These are phyloP conservation scores for Gasteruption jaculator DNA, from an alignment of 2,888 invertebrate genomes.

Conservation along the genomic window DNA sequence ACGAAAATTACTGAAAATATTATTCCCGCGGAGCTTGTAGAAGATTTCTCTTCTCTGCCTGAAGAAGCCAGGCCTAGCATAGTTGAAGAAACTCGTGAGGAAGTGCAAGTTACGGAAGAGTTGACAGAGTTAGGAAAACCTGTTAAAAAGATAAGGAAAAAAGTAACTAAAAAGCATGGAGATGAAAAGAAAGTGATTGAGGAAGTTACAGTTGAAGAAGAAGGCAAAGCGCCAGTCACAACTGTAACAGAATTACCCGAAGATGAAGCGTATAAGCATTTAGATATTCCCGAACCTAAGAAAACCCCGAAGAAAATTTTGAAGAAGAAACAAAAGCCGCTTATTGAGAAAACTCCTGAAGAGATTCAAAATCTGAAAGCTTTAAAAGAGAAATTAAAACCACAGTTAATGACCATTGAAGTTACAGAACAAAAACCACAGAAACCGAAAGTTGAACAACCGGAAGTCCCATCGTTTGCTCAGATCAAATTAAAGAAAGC, in stretches of 20 bases:
- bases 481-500: slow-evolving; percentile 65
- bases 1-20: slow-evolving; percentile 42
- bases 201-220: slow-evolving; percentile 50
- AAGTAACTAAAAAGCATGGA: slow-evolving; percentile 52
- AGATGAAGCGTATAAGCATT: slow-evolving; percentile 31
- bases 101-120: slow-evolving; percentile 38
- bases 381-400: slow-evolving; percentile 32
- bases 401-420: slow-evolving; percentile 57
- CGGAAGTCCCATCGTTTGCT: slow-evolving; percentile 58
- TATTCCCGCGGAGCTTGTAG: slow-evolving; percentile 31
- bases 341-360: slow-evolving; percentile 24
- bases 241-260: slow-evolving; percentile 42
- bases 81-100: slow-evolving; percentile 37
- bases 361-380: slow-evolving; percentile 21
- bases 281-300: slow-evolving; percentile 25
- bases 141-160: slow-evolving; percentile 46
- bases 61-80: slow-evolving; percentile 28
- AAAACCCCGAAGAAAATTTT: slow-evolving; percentile 23
- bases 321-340: slow-evolving; percentile 37
- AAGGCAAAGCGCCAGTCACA: slow-evolving; percentile 50
- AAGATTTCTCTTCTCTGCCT: slow-evolving; percentile 25
- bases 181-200: slow-evolving; percentile 29
- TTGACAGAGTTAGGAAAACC: slow-evolving; percentile 39
- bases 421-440: slow-evolving; percentile 57
- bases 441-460: slow-evolving; percentile 58